Evolutionary conservation across 2,113 vertebrate species (phyloP).

Genomic region (Vulpes vulpes): DNA sequence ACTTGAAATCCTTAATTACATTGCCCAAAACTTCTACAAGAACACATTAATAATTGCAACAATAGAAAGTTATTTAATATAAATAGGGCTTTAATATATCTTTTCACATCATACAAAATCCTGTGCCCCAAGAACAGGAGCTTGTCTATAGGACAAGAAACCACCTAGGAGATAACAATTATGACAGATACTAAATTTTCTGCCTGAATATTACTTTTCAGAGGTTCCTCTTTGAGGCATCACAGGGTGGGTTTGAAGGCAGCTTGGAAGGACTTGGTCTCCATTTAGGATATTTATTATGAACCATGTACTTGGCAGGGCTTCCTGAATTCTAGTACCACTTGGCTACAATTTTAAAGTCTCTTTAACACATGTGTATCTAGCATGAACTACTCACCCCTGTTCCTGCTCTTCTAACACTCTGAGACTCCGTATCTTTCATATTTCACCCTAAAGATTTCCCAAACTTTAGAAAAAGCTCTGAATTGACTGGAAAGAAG

Average conservation of each 20-base stretch:
- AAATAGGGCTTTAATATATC: not conserved
- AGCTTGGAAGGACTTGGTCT: not conserved
- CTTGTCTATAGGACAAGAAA: not conserved
- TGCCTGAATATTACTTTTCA: not conserved
- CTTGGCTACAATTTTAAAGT: not conserved
- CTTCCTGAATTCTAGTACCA: not conserved
- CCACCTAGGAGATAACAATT: not conserved
- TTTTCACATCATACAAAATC: constrained; percentile 14
- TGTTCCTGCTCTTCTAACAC: not conserved
- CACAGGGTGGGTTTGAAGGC: not conserved
- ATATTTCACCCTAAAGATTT: not conserved
- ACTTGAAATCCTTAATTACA: constrained; percentile 58
- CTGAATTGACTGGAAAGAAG: not conserved
- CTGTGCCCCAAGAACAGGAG: not conserved
- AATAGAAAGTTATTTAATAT: constrained; percentile 31
- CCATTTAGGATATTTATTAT: not conserved
- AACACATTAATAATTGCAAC: constrained; percentile 43
- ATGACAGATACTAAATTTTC: not conserved
- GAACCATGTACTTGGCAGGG: not conserved
- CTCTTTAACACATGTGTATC: not conserved
- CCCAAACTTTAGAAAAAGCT: not conserved
- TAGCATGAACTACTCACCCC: not conserved
- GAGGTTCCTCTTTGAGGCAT: not conserved
- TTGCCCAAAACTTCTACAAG: not conserved
- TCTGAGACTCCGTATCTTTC: not conserved